Evolutionary conservation across 2,113 vertebrate genomes (phyloP).

Genomic region (Triplophysa dalaica): DNA sequence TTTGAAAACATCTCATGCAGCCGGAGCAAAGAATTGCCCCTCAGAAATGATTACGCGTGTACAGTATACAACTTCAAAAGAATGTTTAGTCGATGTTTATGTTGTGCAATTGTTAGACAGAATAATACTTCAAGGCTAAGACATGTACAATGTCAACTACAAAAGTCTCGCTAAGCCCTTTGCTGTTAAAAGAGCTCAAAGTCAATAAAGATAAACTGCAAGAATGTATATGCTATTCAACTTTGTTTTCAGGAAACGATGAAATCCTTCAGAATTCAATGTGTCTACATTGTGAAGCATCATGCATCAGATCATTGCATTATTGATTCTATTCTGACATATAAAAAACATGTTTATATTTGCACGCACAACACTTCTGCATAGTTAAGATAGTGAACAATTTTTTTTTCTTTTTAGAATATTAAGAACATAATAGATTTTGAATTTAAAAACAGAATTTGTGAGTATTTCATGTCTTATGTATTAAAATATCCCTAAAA

Average conservation of each 20-base stretch:
- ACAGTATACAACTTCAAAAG: constrained; percentile 5
- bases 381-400: no score
- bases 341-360: no score
- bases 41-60: neutral
- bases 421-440: no score
- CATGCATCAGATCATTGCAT: neutral
- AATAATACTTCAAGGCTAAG: constrained; percentile 21
- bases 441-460: no score
- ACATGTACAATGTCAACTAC: constrained; percentile 2
- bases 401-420: no score
- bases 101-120: neutral
- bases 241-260: neutral
- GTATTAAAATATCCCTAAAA: no score
- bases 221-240: neutral
- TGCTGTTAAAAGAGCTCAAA: constrained; percentile 3
- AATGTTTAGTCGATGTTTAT: neutral
- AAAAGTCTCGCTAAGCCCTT: neutral
- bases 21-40: neutral
- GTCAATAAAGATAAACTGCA: neutral
- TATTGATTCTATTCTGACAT: no score
- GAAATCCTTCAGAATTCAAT: neutral
- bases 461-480: no score
- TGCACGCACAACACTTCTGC: no score
- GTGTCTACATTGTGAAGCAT: neutral
- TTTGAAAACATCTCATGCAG: constrained; percentile 1